These are phyloP conservation scores for Papilio polyxenes DNA, from an alignment of 1,140 invertebrate genomes.

Conservation along the genomic window DNA sequence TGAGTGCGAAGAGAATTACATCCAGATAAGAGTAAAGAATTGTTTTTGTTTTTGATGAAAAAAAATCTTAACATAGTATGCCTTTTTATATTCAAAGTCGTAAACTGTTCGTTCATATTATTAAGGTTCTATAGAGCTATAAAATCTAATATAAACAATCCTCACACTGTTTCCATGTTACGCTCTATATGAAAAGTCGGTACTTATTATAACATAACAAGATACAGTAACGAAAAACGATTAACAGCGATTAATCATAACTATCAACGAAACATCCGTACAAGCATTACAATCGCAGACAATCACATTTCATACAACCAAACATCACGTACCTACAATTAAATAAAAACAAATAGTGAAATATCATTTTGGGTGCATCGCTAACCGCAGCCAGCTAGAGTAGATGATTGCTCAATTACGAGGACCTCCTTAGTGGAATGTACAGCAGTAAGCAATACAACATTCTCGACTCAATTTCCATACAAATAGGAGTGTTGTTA, in stretches of 20 bases:
- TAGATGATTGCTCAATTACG: conserved; percentile 80
- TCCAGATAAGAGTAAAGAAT: neutral
- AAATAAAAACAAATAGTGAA: conserved; percentile 76
- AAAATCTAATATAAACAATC: neutral
- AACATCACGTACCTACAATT: conserved; percentile 48
- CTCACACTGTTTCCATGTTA: neutral
- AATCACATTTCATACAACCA: conserved; percentile 43
- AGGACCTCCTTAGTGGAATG: conserved; percentile 78
- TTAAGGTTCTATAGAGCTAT: no score
- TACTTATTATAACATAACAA: neutral
- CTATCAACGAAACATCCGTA: neutral
- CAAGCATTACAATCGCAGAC: neutral
- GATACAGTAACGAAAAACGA: neutral
- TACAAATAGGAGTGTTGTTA: conserved; percentile 51
- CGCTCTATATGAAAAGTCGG: neutral
- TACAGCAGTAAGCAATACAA: conserved; percentile 46
- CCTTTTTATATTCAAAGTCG: no score
- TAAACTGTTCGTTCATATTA: no score
- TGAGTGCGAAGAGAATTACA: neutral
- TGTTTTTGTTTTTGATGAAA: neutral
- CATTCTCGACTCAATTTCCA: conserved; percentile 52
- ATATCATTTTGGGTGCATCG: conserved; percentile 74
- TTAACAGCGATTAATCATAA: conserved; percentile 3
- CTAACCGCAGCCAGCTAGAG: conserved; percentile 77
- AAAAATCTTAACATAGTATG: neutral